Conservation (phyloP, 2,113 vertebrate species). For the Nerophis ophidion region DNA sequence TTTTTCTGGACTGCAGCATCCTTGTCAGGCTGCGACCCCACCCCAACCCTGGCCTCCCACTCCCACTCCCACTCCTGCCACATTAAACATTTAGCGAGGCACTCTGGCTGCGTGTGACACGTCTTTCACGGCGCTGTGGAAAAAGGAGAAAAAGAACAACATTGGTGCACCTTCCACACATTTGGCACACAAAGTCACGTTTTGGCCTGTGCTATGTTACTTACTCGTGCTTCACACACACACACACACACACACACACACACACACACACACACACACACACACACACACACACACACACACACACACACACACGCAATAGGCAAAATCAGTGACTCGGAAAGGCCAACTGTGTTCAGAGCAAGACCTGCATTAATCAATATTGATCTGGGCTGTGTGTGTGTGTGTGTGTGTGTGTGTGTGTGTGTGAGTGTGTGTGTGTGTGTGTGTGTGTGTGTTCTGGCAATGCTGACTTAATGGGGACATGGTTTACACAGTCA, state of each 20-base stretch:
- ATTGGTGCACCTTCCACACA: conserved; percentile 46
- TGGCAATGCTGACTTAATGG: no score
- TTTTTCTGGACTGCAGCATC: conserved; percentile 13
- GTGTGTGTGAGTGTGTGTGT: no score
- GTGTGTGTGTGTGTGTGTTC: no score
- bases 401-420: conserved; percentile 23
- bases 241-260: background rate
- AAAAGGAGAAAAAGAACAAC: conserved; percentile 14
- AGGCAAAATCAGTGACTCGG: conserved; percentile 37
- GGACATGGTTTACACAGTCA: no score
- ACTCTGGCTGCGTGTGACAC: conserved; percentile 62
- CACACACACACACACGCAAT: conserved; percentile 18
- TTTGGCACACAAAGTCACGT: conserved; percentile 36
- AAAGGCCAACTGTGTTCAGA: conserved; percentile 35
- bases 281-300: background rate
- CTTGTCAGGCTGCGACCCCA: conserved; percentile 28
- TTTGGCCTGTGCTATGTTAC: conserved; percentile 1
- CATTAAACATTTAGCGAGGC: conserved; percentile 71
- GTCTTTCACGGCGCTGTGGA: conserved; percentile 58
- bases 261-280: no score
- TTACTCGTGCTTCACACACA: background rate
- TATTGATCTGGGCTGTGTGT: conserved; percentile 34
- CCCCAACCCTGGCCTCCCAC: conserved; percentile 56
- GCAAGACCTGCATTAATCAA: conserved; percentile 52
- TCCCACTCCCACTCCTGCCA: conserved; percentile 65